phyloP scores from a whole-genome alignment of 1,140 invertebrate species.

The Oedothorax gibbosus region DNA sequence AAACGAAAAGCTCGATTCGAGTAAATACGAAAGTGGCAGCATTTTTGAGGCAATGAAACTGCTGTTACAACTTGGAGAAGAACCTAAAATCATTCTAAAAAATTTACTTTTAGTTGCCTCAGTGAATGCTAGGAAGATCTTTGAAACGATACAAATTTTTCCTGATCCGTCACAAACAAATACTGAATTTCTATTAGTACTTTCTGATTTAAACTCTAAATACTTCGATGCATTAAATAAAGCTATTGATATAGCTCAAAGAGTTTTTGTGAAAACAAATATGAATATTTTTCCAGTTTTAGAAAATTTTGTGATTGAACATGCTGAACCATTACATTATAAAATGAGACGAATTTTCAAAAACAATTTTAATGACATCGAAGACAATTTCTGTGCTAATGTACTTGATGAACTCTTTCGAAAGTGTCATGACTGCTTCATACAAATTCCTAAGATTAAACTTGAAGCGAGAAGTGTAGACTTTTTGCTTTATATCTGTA shows the following conservation, averaged over 20 bases:
- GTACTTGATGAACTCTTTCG: constrained; percentile 18
- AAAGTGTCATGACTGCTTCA: not conserved
- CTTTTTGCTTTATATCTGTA: constrained; percentile 11
- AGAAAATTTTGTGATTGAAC: constrained; percentile 7
- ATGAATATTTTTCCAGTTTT: not conserved
- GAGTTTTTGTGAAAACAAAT: not conserved
- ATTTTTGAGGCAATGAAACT: not conserved
- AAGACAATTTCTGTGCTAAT: not conserved
- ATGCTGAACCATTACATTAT: not conserved
- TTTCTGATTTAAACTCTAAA: not conserved
- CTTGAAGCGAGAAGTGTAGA: not conserved
- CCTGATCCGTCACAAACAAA: not conserved
- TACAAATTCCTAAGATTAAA: not conserved
- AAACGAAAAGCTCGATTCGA: constrained; percentile 12
- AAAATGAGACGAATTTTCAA: not conserved
- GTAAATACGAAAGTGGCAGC: not conserved
- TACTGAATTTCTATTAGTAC: not conserved
- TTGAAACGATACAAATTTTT: not conserved
- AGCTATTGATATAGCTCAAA: not conserved
- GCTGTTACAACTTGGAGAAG: not conserved
- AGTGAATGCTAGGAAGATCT: not conserved
- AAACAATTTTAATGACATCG: not conserved
- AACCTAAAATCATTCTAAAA: not conserved
- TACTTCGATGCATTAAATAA: not conserved
- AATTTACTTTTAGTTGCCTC: not conserved